Evolutionary conservation across 64 coral and sea anemone genomes (phyloP), one percentile per base, ranked within the genome.

Genomic region (Actinia tenebrosa): DNA sequence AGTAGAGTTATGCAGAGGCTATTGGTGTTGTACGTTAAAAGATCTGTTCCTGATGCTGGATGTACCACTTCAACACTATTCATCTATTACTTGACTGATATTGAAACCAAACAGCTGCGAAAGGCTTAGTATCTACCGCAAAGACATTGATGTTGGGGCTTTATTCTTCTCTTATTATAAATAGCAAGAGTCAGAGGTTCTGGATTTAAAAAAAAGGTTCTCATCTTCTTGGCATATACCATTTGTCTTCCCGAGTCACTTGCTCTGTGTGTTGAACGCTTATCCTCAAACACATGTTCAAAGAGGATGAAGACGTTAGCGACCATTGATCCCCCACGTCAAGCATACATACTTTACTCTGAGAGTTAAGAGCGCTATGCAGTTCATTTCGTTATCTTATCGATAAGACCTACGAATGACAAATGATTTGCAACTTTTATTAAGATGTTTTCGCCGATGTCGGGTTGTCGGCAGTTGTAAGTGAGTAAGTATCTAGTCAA

Each of bases 381-480:
- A 42, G 69, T 42, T 42, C 69, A 75, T 75, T 75, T 30, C 10
- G 26, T 75, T 75, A 75, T 75, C 69, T 75, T 75, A 75, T 75
- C 69, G 26, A 30, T 75, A 75, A 75, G 69, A 75, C 69, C 69
- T 42, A 75, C 9, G 69, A 75, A 75, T 75, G 69, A 75, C 69
- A 75, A 75, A 75, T 75, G 69, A 75, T 75, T 75, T 75, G 69
- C 69, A 75, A 75, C 69, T 75, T 69, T 75, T 75, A 75, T 75
- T 75, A 75, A 75, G 69, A 75, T 75, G 69, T 75, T 75, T 75
- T 75, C 69, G 69, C 69, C 69, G 69, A 26, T 75, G 69, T 75
- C 69, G 27, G 69, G 23, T 25, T 75, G 69, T 75, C 69, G 26
- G 69, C 69, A 75, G 69, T 75, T 75, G 69, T 75, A 75, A 75